These are phyloP conservation scores for Mesitornis unicolor DNA, from an alignment of 2,113 vertebrate species.

Conservation along the genomic window DNA sequence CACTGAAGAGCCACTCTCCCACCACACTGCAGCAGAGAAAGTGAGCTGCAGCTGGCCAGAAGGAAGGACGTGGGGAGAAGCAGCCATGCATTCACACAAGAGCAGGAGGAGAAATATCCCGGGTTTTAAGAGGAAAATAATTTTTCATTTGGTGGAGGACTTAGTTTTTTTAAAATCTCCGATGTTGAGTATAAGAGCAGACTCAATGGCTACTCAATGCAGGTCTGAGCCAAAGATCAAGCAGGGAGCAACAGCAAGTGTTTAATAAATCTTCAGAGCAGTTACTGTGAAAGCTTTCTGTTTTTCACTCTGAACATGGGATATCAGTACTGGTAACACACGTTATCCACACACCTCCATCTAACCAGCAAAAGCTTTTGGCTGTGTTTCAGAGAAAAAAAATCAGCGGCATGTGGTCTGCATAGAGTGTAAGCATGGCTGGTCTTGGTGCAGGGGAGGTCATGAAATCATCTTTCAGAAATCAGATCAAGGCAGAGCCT, in stretches of 20 bases:
- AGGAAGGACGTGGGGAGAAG: not conserved
- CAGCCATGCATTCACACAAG: accelerated
- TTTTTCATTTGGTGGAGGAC: not conserved
- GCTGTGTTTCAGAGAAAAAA: not conserved
- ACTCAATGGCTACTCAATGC: not conserved
- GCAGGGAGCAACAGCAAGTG: not conserved
- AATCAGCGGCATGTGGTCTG: not conserved
- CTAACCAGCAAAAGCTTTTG: not conserved
- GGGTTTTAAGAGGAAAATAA: not conserved
- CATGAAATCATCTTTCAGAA: not conserved
- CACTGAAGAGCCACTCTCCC: not conserved
- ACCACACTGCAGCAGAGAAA: not conserved
- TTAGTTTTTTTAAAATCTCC: not conserved
- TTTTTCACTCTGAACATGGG: not conserved
- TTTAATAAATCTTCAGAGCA: not conserved
- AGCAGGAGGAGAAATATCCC: not conserved
- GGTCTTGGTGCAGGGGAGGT: not conserved
- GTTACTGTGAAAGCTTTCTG: not conserved
- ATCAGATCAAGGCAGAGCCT: not conserved
- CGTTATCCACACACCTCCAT: not conserved
- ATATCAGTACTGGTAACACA: not conserved
- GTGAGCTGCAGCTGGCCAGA: not conserved
- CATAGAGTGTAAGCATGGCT: not conserved
- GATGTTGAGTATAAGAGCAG: not conserved
- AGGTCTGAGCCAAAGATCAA: not conserved